These are phyloP conservation scores for Habrosyne pyritoides DNA, from an alignment of 2,888 invertebrate genomes.

Conservation along the genomic window DNA sequence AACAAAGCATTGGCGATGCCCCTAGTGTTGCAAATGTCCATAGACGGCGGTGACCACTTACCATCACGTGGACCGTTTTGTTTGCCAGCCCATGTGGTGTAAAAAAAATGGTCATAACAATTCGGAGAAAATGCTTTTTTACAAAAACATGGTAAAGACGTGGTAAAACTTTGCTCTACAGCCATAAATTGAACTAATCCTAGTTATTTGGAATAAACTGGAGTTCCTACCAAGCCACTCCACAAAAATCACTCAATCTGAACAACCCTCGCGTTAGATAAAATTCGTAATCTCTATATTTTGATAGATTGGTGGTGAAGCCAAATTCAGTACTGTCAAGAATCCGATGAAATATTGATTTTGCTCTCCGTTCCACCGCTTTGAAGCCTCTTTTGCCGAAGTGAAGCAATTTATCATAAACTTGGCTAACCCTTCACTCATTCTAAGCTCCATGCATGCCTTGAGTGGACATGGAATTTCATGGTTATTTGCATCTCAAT, in stretches of 20 bases:
- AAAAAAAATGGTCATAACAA: too few relatives aligned
- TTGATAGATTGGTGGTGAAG: conserved; percentile 10
- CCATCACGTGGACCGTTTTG: too few relatives aligned
- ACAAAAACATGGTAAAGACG: too few relatives aligned
- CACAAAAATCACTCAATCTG: neutral
- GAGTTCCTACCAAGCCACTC: neutral
- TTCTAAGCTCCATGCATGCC: neutral
- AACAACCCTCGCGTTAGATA: neutral
- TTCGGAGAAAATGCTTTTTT: too few relatives aligned
- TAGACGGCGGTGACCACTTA: too few relatives aligned
- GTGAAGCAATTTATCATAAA: conserved; percentile 7
- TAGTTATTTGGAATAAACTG: neutral
- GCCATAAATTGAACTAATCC: too few relatives aligned
- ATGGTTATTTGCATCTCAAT: neutral
- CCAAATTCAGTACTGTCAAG: conserved; percentile 10
- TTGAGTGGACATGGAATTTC: neutral
- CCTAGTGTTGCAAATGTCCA: too few relatives aligned
- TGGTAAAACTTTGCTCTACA: too few relatives aligned
- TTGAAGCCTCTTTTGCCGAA: neutral
- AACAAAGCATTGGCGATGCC: too few relatives aligned
- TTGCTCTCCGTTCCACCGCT: neutral
- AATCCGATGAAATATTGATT: conserved; percentile 10
- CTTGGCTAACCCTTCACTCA: neutral
- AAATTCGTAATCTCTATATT: neutral
- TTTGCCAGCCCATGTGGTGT: too few relatives aligned